These are phyloP conservation scores for Stenurella melanura DNA, from an alignment of 2,888 invertebrate species.

Conservation along the genomic window DNA sequence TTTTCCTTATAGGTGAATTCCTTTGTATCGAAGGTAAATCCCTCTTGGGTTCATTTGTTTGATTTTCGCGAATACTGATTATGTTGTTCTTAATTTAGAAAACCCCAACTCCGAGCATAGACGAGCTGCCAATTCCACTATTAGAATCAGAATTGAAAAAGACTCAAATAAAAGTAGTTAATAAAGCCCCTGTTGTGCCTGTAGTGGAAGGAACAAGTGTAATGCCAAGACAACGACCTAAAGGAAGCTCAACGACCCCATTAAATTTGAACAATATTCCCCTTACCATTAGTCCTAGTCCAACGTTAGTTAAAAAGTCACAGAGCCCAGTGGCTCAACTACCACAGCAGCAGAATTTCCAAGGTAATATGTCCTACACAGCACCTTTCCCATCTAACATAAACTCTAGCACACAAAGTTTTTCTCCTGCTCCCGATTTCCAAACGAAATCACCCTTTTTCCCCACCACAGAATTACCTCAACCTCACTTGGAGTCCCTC, in stretches of 20 bases:
- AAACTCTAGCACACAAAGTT: constrained; percentile 55
- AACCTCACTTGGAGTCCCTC: constrained; percentile 77
- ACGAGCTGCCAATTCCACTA: constrained; percentile 79
- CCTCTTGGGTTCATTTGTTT: too few relatives aligned
- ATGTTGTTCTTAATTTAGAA: constrained; percentile 75
- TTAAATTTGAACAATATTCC: constrained; percentile 73
- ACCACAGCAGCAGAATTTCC: constrained; percentile 50
- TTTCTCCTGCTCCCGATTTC: constrained; percentile 61
- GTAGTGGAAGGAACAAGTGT: constrained; percentile 86
- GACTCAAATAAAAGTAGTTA: constrained; percentile 72
- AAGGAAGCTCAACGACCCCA: constrained; percentile 76
- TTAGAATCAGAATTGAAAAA: constrained; percentile 83
- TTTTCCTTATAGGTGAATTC: too few relatives aligned
- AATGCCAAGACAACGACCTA: constrained; percentile 88
- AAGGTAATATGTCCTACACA: constrained; percentile 56
- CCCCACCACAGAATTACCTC: constrained; percentile 59
- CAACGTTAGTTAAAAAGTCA: constrained; percentile 72
- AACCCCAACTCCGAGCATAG: constrained; percentile 79
- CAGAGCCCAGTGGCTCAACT: constrained; percentile 66
- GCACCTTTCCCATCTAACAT: constrained; percentile 54
- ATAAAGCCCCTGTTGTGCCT: constrained; percentile 70
- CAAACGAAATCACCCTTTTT: constrained; percentile 55
- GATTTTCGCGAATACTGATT: too few relatives aligned
- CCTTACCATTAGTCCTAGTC: constrained; percentile 76
- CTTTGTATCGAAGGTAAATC: too few relatives aligned